Evolutionary conservation across 2,113 vertebrate species (phyloP).

Genomic region (Edolisoma coerulescens): DNA sequence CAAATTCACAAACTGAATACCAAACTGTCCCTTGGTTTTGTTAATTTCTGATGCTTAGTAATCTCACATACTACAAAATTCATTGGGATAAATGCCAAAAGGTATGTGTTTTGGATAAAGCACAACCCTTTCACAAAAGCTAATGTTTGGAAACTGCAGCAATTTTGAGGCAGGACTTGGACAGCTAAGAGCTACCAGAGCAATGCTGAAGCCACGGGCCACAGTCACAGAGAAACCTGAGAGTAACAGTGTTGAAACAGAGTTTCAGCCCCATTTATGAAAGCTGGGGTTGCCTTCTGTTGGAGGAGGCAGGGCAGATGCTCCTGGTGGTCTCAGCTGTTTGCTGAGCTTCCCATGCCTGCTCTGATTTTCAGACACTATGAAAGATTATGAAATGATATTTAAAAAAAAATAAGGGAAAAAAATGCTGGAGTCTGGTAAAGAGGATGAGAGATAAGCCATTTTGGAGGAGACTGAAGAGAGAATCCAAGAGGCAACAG

Average conservation of each 20-base stretch:
- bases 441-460: neutral
- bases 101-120: neutral
- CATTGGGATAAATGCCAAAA: neutral
- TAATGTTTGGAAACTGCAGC: neutral
- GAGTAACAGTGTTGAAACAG: neutral
- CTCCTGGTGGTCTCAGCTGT: neutral
- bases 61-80: neutral
- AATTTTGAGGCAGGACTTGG: neutral
- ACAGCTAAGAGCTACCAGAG: neutral
- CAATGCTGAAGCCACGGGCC: neutral
- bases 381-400: neutral
- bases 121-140: neutral
- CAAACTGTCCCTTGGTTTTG: neutral
- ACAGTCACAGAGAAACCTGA: neutral
- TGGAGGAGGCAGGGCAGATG: neutral
- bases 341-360: neutral
- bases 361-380: neutral
- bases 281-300: rapidly evolving
- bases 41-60: neutral
- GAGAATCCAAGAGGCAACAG: neutral
- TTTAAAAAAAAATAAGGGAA: neutral
- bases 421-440: neutral
- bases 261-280: neutral
- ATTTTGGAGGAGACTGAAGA: neutral
- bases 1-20: neutral